Conservation (phyloP, 2,797 vertebrate genomes). For the Streptopelia turtur region DNA sequence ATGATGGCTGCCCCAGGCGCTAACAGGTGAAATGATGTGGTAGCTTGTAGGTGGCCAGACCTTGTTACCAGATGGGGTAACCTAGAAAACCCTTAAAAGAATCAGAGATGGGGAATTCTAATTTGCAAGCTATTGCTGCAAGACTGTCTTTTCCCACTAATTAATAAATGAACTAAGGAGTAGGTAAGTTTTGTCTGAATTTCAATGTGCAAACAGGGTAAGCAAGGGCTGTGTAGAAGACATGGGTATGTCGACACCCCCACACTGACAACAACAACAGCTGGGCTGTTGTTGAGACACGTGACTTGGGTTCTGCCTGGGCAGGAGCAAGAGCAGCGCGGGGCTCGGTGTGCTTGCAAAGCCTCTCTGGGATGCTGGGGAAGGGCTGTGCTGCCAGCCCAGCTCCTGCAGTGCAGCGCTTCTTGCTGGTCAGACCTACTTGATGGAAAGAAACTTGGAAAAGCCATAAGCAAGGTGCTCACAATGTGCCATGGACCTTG, state of each 20-base stretch:
- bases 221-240: background rate
- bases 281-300: background rate
- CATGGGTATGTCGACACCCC: accelerated
- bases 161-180: background rate
- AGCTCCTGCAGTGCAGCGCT: background rate
- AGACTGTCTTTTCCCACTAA: background rate
- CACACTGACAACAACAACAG: background rate
- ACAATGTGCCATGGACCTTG: accelerated
- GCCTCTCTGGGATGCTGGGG: background rate
- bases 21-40: background rate
- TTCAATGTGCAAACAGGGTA: background rate
- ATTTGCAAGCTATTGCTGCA: background rate
- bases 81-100: background rate
- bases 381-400: background rate
- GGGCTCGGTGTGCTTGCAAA: background rate
- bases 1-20: background rate
- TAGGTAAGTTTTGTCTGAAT: background rate
- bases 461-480: background rate
- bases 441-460: background rate
- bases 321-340: background rate
- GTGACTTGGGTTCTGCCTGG: background rate
- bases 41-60: background rate
- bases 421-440: background rate
- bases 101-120: background rate
- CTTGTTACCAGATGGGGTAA: background rate